A percentile compares a stretch with the other conserved stretches of the same genome.
phyloP scores from a whole-genome alignment of 2,888 invertebrate species.

The Heliconius charithonia region DNA sequence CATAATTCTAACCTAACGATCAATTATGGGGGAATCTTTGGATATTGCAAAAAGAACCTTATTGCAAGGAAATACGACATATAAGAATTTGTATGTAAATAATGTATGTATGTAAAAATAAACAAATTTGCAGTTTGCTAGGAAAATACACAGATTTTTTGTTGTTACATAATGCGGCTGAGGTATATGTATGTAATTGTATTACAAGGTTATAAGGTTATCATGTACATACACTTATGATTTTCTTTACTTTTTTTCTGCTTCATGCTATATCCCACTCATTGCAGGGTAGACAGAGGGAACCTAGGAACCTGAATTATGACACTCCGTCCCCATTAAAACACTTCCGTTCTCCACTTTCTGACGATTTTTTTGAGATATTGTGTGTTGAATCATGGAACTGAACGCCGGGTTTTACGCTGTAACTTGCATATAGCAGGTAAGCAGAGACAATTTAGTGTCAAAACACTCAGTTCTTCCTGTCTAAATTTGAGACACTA shows the following conservation, averaged over 20 bases:
- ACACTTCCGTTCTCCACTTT: no score
- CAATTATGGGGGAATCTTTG: slow-evolving; percentile 3
- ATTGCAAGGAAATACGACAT: not conserved
- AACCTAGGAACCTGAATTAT: no score
- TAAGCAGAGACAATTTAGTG: no score
- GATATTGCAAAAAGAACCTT: slow-evolving; percentile 3
- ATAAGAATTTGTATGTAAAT: not conserved
- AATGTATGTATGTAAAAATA: slow-evolving; percentile 10
- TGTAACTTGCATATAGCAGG: no score
- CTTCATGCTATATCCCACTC: no score
- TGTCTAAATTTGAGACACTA: no score
- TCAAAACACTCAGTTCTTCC: no score
- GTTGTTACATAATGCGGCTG: not conserved
- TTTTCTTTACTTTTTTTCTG: not conserved
- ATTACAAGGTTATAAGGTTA: slow-evolving; percentile 3
- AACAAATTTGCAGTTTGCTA: slow-evolving; percentile 16
- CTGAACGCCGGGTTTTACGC: no score
- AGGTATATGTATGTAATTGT: not conserved
- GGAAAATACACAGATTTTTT: slow-evolving; percentile 4
- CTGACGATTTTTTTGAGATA: no score
- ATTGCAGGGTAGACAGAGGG: no score
- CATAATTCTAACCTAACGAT: slow-evolving; percentile 28
- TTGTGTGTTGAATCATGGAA: no score
- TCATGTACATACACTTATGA: not conserved
- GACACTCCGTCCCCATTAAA: no score